Percentiles rank a stretch among this genome's conserved stretches.
Evolutionary conservation across 2,888 invertebrate genomes (phyloP).

Genomic region (Apamea epomidion): DNA sequence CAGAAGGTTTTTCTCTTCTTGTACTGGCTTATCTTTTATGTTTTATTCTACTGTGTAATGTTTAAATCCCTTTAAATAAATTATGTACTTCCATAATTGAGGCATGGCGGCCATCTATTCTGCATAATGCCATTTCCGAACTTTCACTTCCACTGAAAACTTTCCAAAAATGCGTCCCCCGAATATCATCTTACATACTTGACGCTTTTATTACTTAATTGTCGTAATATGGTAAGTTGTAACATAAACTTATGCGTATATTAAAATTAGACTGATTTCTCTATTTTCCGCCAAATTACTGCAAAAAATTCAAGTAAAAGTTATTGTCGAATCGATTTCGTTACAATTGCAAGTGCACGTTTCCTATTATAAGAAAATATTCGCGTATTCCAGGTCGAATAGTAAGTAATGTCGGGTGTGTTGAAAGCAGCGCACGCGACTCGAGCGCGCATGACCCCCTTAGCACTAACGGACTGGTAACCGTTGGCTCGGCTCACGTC

Average conservation of each 20-base stretch:
- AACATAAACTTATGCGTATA: constrained; percentile 25
- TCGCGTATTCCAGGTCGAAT: constrained; percentile 77
- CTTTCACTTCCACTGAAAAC: constrained; percentile 64
- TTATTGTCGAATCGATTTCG: constrained; percentile 42
- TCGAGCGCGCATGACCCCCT: constrained; percentile 81
- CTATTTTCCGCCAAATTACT: not conserved
- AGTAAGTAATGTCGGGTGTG: constrained; percentile 73
- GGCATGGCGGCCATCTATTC: constrained; percentile 47
- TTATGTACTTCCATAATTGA: constrained; percentile 23
- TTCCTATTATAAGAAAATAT: constrained; percentile 65
- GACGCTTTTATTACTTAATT: constrained; percentile 59
- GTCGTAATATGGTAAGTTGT: constrained; percentile 44
- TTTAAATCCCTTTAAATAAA: constrained; percentile 37
- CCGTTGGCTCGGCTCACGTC: constrained; percentile 64
- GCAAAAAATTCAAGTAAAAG: constrained; percentile 34
- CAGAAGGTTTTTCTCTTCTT: not conserved
- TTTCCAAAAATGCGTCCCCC: constrained; percentile 50
- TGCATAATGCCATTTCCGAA: constrained; percentile 50
- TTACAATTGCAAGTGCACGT: constrained; percentile 42
- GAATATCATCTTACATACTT: constrained; percentile 42
- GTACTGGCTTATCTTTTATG: not conserved
- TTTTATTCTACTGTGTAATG: constrained; percentile 21
- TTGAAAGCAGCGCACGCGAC: constrained; percentile 86
- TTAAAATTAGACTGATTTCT: constrained; percentile 35
- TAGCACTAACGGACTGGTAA: constrained; percentile 80